Evolutionary conservation across 2,113 vertebrate genomes (phyloP), one percentile per base, ranked within the genome.

Genomic region (Protomyctophum bolini): DNA sequence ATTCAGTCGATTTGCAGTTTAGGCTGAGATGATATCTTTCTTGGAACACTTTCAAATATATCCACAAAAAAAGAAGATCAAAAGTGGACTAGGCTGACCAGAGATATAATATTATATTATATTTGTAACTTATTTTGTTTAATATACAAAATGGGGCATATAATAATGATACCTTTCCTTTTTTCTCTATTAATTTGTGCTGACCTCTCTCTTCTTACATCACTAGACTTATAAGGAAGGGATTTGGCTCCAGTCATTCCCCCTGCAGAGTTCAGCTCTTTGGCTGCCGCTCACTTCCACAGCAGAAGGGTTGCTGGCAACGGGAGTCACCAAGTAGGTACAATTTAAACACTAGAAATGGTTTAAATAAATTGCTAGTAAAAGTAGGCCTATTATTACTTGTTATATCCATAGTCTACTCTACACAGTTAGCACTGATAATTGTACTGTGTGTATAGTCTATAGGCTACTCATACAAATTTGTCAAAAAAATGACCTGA

Each of bases 301-400:
- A 85, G 79, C 92, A 86, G 83, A 89, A 89, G 87, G 89, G 70
- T 83, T 77, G 83, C 88, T 90, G 88, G 91, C 91, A 87, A 87
- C 76, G 58, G 84, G 85, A 67, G 84, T 83, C 74, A 62, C 74
- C 58, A 73, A 83, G 64, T 72, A 88, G 75, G 91, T 91, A 84
- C 69, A 50, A 48, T 51, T 65, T 70, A 68, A 68, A 79, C 80
- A 81, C 45, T 0, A 0, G 21, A 51, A 21, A 55, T 54, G 29
- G 7, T n/a, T 29, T 9, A 15, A 63, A 55, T 41, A 41, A 41
- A 41, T 41, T 41, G 12, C n/a, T 21, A 21, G 21, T 21, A 21
- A n/a, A 14, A 56, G n/a, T 15, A 15, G 21, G 21, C 21, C 21
- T 21, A 21, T 21, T 21, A 21, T 21, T 21, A 21, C 21, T 14